A percentile compares a stretch with the other conserved stretches of the same genome.
Evolutionary conservation across 2,113 vertebrate species (phyloP).

Genomic region (Paratilapia polleni): DNA sequence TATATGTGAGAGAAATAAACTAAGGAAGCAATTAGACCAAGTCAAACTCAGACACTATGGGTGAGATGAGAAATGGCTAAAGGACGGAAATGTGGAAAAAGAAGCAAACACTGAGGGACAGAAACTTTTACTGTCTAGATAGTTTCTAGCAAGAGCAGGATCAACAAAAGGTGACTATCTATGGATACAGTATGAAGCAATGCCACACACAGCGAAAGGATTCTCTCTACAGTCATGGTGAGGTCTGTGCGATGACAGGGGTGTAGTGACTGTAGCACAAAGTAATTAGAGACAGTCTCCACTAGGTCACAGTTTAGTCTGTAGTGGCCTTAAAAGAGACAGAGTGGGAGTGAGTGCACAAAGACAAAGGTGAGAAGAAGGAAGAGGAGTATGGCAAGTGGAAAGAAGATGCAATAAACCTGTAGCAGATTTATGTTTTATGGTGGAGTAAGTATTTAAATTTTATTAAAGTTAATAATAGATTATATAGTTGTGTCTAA

Average conservation of each 20-base stretch:
- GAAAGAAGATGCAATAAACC: constrained; percentile 11
- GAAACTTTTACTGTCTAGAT: constrained; percentile 39
- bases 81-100: constrained; percentile 30
- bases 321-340: constrained; percentile 69
- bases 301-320: constrained; percentile 79
- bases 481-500: neutral
- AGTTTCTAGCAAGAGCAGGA: constrained; percentile 22
- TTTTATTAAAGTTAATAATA: neutral
- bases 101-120: constrained; percentile 46
- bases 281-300: constrained; percentile 76
- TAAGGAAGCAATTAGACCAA: constrained; percentile 2
- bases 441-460: neutral
- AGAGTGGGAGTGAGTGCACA: constrained; percentile 73
- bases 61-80: constrained; percentile 16
- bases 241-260: constrained; percentile 63
- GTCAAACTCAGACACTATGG: constrained; percentile 12
- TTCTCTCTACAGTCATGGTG: constrained; percentile 50
- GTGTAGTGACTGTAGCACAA: constrained; percentile 61
- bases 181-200: constrained; percentile 12
- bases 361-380: constrained; percentile 56
- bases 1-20: constrained; percentile 54
- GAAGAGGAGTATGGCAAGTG: neutral
- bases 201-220: constrained; percentile 73
- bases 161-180: constrained; percentile 20
- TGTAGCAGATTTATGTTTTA: neutral